Base-by-base conservation (phyloP, 2,797 vertebrate species). In the Leucoraja ocellata region DNA sequence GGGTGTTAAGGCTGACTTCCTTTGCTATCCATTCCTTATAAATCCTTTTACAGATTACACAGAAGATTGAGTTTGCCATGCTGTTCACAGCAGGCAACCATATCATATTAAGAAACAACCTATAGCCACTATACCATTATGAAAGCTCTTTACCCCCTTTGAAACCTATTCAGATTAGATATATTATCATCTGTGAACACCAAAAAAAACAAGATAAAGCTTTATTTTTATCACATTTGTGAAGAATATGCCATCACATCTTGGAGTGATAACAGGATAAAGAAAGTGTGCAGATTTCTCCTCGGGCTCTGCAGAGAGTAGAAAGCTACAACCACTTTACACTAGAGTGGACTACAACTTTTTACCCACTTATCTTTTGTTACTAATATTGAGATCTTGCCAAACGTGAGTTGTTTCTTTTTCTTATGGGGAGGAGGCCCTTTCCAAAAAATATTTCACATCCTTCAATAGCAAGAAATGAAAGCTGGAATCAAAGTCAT, bases 111-210 rank as follows among this genome's bases (percentile, higher is more conserved):
- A 92, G 54, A 63, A 88, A 58, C 68, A 91, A 73, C 88, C 88
- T 73, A 39, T 11, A 74, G 71, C 54, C 68, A 76, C 46, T 71
- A 74, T 54, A 39, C 46, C 7, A 71, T 74, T 54, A 92, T 92
- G 71, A 92, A 92, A 92, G 95, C 93, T 93, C 94, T 94, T 54
- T 94, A 93, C 93, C 93, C 94, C 94, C 95, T 95, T 95, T 93
- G 90, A 95, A 94, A 94, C 94, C 94, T 93, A 95, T 94, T 95
- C 96, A 93, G 96, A 96, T 96, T 96, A 97, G 96, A 96, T 96
- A 96, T 94, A 18, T 95, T 96, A 95, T 96, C 96, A 96, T 93
- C 95, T 96, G 95, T 93, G 95, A 96, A 96, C 96, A 96, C 95
- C 6, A 94, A 95, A 94, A 94, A 94, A 94, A 94, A 94, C 94